Conservation (phyloP, 2,888 invertebrate species). For the Sphecodes monilicornis region DNA sequence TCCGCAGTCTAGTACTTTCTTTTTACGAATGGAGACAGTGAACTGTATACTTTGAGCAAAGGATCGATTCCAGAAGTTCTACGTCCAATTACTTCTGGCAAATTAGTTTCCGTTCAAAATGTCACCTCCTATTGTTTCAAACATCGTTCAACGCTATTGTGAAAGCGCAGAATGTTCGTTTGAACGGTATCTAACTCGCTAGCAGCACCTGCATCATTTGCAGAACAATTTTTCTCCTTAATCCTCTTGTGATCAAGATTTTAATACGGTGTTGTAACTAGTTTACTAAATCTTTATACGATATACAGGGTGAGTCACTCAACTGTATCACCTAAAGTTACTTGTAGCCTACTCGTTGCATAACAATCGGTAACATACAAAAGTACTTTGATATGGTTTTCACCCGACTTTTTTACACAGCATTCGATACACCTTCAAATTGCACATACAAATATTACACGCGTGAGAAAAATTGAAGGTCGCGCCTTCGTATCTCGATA, state of each 20-base stretch:
- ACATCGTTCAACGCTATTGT: conserved; percentile 24
- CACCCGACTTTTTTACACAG: too few species aligned
- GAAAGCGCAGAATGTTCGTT: conserved; percentile 34
- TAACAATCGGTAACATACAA: too few species aligned
- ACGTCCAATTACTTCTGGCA: conserved; percentile 19
- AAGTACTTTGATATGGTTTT: too few species aligned
- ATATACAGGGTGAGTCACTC: background rate
- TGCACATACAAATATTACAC: too few species aligned
- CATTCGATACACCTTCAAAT: too few species aligned
- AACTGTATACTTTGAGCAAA: too few species aligned
- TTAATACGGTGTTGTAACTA: background rate
- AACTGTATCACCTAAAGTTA: background rate
- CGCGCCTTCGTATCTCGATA: too few species aligned
- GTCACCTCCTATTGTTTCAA: conserved; percentile 15
- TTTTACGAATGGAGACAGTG: too few species aligned
- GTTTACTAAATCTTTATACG: background rate
- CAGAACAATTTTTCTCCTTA: conserved; percentile 10
- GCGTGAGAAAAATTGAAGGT: too few species aligned
- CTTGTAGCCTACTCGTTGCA: too few species aligned
- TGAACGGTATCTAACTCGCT: conserved; percentile 1
- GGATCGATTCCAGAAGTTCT: too few species aligned
- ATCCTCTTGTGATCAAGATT: conserved; percentile 41
- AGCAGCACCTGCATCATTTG: conserved; percentile 21
- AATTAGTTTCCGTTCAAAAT: conserved; percentile 24
- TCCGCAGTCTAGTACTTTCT: too few species aligned